Percentiles rank a stretch among this genome's conserved stretches.
These are phyloP conservation scores for Takifugu flavidus DNA, from an alignment of 2,113 vertebrate genomes.

Conservation along the genomic window DNA sequence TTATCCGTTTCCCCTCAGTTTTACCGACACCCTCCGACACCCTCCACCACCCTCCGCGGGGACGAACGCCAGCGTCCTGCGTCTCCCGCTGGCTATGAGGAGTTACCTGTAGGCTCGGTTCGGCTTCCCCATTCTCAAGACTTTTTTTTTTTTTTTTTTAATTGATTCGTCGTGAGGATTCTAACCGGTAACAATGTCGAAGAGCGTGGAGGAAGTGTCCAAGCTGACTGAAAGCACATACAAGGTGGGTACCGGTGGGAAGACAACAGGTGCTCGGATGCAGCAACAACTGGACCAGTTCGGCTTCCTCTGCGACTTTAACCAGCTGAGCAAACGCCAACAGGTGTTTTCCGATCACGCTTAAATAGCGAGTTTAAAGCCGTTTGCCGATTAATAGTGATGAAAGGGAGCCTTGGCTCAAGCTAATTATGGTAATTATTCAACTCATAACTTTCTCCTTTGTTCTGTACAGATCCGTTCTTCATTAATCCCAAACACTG, in stretches of 20 bases:
- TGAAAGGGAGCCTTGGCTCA: too few relatives aligned
- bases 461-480: too few relatives aligned
- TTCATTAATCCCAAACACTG: too few relatives aligned
- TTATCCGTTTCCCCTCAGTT: too few relatives aligned
- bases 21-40: neutral
- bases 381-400: neutral
- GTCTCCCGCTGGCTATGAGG: constrained; percentile 55
- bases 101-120: constrained; percentile 44
- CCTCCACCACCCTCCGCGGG: neutral
- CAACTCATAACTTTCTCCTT: too few relatives aligned
- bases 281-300: neutral
- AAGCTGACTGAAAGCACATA: constrained; percentile 92
- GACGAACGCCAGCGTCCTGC: constrained; percentile 1
- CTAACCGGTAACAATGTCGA: constrained; percentile 78
- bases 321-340: neutral
- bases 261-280: constrained; percentile 48
- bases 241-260: constrained; percentile 75
- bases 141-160: neutral
- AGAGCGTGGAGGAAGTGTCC: constrained; percentile 86
- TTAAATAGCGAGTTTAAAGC: neutral
- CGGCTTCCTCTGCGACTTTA: neutral
- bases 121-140: neutral
- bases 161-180: neutral
- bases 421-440: too few relatives aligned
- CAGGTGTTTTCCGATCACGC: constrained; percentile 16